Evolutionary conservation across 2,888 invertebrate genomes (phyloP), one percentile per base, ranked within the genome.

Genomic region (Cephus sareptanus): DNA sequence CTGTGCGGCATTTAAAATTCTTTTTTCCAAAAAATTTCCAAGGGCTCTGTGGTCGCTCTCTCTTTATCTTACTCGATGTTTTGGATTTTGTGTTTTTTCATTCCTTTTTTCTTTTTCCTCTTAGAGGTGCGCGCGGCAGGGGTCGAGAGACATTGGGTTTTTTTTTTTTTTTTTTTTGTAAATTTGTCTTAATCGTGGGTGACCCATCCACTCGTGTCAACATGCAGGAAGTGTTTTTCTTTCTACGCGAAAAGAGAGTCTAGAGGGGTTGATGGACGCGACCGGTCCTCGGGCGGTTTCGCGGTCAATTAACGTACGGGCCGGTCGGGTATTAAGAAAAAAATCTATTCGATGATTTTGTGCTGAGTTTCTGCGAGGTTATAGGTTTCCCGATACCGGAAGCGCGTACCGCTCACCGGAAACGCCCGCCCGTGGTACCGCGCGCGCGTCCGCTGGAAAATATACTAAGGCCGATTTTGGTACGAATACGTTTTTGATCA

Each of bases 401-500:
- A 71, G 71, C 71, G 71, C 71, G 71, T 34, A 34, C 71, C 31
- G 71, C 71, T 71, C 31, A 31, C 34, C 71, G 71, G 31, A 71
- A 71, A 71, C 23, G 31, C 31, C 71, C 71, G 71, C 33, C 71
- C 71, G 71, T 12, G 56, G 56, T 56, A 23, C 56, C 56, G 56
- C 56, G 80, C 81, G 83, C 87, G 78, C 89, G 89, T 88, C 84
- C 87, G 83, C 84, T 85, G 89, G 88, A 89, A 90, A 90, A 90
- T 90, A 90, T 89, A 90, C 90, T 90, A 90, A 90, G 90, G 90
- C 90, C 90, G 90, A 90, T 90, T 90, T 90, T 90, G 90, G 90
- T 90, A 90, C 90, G 90, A 90, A 90, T 90, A 90, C 89, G 89
- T 88, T 89, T 90, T 90, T 90, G 90, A 90, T 90, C 89, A 90